Base-by-base conservation (phyloP, 2,797 vertebrate species). In the Cirrhinus molitorella region DNA sequence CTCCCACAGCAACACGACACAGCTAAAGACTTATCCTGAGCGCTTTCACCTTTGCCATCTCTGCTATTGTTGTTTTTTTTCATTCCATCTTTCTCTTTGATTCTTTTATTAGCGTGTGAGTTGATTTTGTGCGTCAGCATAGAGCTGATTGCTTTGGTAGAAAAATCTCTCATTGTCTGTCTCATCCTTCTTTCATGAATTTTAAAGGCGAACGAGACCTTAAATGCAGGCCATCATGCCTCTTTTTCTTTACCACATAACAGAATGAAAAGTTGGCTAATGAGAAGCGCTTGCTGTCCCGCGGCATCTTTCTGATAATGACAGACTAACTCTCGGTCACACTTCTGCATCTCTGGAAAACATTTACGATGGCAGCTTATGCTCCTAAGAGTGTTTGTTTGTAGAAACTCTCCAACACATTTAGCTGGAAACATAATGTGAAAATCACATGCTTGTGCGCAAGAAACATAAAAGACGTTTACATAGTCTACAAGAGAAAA, bases 321-420 rank as follows among this genome's bases (percentile, higher is more conserved):
- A 88, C 87, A 88, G 87, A 80, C 85, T 66, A 37, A 57, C 51
- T 84, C 63, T 80, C 53, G 45, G 66, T 78, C 79, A 84, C 80
- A 53, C 76, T 81, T 49, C 75, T 34, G 55, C 21, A 45, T 83
- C 71, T 75, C 73, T 47, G 77, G 70, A 75, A 79, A 68, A 66
- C 68, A 81, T 85, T 81, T 47, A 61, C 51, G 70, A 55, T 55
- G 23, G 49, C 71, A 80, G 75, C 63, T 76, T 59, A 80, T 61
- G 80, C 59, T 57, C 28, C 51, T 68, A 71, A 80, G 63, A 40
- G 21, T 6, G 5, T 73, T 81, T 81, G 70, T 81, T 73, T 81
- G 68, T 51, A 13, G 47, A 71, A 21, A 37, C 49, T 80, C 51
- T 80, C 66, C 37, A 40, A 72, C 43, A 47, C 12, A 72, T 72